Evolutionary conservation across 1,140 invertebrate species (phyloP).

Genomic region (Euura lappo): DNA sequence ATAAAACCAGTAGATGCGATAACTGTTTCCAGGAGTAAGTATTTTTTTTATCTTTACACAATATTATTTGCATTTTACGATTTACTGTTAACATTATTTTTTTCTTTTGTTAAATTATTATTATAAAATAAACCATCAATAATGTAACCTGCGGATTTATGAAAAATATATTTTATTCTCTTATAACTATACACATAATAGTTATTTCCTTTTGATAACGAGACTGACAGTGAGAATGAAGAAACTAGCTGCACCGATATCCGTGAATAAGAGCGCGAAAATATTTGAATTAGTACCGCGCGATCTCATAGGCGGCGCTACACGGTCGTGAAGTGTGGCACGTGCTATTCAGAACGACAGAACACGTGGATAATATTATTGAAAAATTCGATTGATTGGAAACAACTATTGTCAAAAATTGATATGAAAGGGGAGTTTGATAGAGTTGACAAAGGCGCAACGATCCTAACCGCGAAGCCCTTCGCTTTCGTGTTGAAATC

Average conservation of each 20-base stretch:
- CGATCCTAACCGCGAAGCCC: conserved; percentile 65
- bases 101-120: too few relatives aligned
- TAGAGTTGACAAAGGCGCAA: conserved; percentile 55
- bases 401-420: not conserved
- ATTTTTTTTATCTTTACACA: too few relatives aligned
- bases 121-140: too few relatives aligned
- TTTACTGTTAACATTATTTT: too few relatives aligned
- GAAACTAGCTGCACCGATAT: not conserved
- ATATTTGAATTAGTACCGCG: not conserved
- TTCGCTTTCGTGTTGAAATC: conserved; percentile 67
- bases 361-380: not conserved
- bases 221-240: too few relatives aligned
- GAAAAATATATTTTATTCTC: too few relatives aligned
- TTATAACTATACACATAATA: too few relatives aligned
- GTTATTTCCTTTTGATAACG: too few relatives aligned
- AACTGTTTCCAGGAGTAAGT: conserved; percentile 10
- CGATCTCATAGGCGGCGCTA: too few relatives aligned
- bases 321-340: not conserved
- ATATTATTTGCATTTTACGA: too few relatives aligned
- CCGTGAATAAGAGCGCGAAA: not conserved
- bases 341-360: not conserved
- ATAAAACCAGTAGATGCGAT: not conserved
- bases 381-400: too few relatives aligned
- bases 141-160: too few relatives aligned
- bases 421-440: conserved; percentile 25